Conservation (phyloP, 2,797 vertebrate species). For the Ceryle rudis region DNA sequence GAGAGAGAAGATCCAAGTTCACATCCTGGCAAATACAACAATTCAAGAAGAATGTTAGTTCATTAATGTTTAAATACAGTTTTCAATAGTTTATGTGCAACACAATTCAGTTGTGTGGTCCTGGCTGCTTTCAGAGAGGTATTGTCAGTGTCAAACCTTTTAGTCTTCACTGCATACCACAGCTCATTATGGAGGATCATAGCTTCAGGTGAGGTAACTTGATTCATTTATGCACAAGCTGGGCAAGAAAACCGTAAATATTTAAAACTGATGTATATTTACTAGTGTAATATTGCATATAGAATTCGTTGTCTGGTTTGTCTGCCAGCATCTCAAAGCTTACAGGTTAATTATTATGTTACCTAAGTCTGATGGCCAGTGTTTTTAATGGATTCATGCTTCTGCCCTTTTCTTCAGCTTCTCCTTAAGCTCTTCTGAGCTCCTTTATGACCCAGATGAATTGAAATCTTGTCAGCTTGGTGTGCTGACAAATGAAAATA, state of each 20-base stretch:
- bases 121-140: slow-evolving; percentile 15
- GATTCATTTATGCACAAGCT: slow-evolving; percentile 41
- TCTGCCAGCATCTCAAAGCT: slow-evolving; percentile 31
- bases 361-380: background rate
- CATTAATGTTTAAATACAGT: slow-evolving; percentile 44
- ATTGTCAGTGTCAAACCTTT: slow-evolving; percentile 57
- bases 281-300: slow-evolving; percentile 50
- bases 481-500: slow-evolving; percentile 3
- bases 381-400: background rate
- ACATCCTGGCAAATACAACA: slow-evolving; percentile 7
- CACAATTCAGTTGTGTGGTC: slow-evolving; percentile 9
- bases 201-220: slow-evolving; percentile 58
- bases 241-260: slow-evolving; percentile 57
- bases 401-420: background rate
- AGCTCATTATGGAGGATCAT: slow-evolving; percentile 62
- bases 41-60: slow-evolving; percentile 7
- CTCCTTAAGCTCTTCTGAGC: slow-evolving; percentile 21
- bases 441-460: slow-evolving; percentile 4
- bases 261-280: slow-evolving; percentile 69
- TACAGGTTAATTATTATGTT: background rate
- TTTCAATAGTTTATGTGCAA: slow-evolving; percentile 42
- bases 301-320: slow-evolving; percentile 39
- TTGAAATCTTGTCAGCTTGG: slow-evolving; percentile 21
- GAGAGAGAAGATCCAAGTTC: background rate
- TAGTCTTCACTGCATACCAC: slow-evolving; percentile 40